These are phyloP conservation scores for Engystomops pustulosus DNA, from an alignment of 2,113 vertebrate species.

Conservation along the genomic window DNA sequence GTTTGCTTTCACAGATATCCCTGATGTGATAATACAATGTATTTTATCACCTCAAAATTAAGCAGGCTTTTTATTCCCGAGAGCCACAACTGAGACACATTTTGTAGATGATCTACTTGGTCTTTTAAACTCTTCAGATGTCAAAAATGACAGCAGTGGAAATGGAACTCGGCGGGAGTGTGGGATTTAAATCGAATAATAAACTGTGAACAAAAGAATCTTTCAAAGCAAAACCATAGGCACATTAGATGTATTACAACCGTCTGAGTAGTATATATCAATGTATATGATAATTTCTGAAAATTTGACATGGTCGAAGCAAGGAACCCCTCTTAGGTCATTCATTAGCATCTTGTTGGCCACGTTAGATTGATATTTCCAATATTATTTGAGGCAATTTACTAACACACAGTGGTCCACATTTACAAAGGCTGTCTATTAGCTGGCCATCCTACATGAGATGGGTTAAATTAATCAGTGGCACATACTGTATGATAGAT, in stretches of 20 bases:
- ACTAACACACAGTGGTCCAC: no score
- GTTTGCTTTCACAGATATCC: conserved; percentile 14
- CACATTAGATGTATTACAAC: not conserved
- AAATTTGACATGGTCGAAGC: not conserved
- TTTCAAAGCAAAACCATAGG: conserved; percentile 19
- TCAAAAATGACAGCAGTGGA: conserved; percentile 47
- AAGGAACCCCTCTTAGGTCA: no score
- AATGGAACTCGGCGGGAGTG: conserved; percentile 27
- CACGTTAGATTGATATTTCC: no score
- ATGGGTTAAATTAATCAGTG: no score
- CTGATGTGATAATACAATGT: conserved; percentile 40
- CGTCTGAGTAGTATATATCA: not conserved
- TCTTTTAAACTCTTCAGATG: conserved; percentile 44
- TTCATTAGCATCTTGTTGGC: no score
- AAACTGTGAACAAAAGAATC: conserved; percentile 32
- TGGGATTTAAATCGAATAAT: conserved; percentile 42
- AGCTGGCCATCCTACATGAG: no score
- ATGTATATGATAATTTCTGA: not conserved
- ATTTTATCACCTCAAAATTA: conserved; percentile 51
- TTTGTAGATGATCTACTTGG: conserved; percentile 26
- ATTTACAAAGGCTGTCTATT: no score
- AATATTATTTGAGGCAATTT: no score
- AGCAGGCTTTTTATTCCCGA: conserved; percentile 21
- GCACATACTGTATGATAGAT: no score
- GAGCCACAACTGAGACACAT: conserved; percentile 2